phyloP scores from a whole-genome alignment of 1,140 invertebrate species.

The Procambarus clarkii region DNA sequence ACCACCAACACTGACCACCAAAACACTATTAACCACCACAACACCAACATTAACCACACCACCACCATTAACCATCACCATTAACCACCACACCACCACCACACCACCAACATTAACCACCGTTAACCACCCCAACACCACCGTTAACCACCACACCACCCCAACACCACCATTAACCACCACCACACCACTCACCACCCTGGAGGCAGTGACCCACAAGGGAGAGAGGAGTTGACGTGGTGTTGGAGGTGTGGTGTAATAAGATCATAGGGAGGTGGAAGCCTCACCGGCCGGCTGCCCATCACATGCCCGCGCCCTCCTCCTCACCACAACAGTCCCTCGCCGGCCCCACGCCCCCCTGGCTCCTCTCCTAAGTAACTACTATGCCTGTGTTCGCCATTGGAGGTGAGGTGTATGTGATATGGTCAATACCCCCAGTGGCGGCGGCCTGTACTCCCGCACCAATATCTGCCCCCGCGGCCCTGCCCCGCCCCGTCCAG shows the following conservation, averaged over 20 bases:
- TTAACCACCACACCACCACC: neutral
- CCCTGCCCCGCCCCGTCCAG: neutral
- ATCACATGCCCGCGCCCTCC: too few relatives aligned
- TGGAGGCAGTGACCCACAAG: too few relatives aligned
- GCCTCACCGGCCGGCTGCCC: too few relatives aligned
- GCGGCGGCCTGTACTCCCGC: neutral
- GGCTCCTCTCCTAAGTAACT: neutral
- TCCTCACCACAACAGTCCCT: too few relatives aligned
- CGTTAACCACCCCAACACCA: too few relatives aligned
- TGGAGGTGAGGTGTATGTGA: conserved; percentile 33
- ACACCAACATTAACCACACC: neutral
- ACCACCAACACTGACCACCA: too few relatives aligned
- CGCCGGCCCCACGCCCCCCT: too few relatives aligned
- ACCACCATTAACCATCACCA: neutral
- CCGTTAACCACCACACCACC: neutral
- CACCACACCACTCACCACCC: neutral
- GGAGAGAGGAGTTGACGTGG: neutral
- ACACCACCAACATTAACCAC: neutral
- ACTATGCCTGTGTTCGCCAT: conserved; percentile 52
- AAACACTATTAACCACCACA: neutral
- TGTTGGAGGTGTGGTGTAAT: neutral
- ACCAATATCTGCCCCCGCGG: neutral
- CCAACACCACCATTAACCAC: neutral
- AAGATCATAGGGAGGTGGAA: neutral
- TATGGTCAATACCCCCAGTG: conserved; percentile 57